Evolutionary conservation across 1,140 invertebrate genomes (phyloP).

Genomic region (Drosophila sulfurigaster): DNA sequence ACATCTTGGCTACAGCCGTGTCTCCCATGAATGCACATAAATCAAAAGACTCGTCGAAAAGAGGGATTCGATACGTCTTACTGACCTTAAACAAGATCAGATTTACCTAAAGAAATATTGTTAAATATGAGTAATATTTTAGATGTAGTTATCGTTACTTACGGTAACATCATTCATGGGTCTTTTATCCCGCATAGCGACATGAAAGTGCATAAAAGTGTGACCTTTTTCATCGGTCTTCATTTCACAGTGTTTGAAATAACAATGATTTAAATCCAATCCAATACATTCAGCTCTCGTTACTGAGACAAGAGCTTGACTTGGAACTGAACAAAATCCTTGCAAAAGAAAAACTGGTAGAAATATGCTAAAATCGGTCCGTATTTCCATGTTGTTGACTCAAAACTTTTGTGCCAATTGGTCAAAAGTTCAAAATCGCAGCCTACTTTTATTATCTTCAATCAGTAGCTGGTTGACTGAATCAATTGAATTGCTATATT

Average conservation of each 20-base stretch:
- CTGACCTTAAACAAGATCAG: conserved; percentile 16
- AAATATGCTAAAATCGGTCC: no score
- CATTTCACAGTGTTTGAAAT: conserved; percentile 49
- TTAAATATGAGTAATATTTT: not conserved
- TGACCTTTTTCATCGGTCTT: conserved; percentile 24
- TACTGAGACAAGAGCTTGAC: not conserved
- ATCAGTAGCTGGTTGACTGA: not conserved
- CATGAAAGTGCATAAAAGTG: conserved; percentile 31
- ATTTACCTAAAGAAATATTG: conserved; percentile 10
- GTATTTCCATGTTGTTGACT: not conserved
- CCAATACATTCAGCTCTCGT: conserved; percentile 21
- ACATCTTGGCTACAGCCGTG: not conserved
- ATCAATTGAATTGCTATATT: no score
- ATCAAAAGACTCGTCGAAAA: conserved; percentile 58
- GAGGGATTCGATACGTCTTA: conserved; percentile 30
- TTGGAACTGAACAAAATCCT: not conserved
- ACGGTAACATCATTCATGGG: conserved; percentile 52
- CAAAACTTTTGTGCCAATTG: not conserved
- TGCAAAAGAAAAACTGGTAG: not conserved
- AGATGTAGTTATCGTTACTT: conserved; percentile 18
- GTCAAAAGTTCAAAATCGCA: not conserved
- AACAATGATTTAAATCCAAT: conserved; percentile 26
- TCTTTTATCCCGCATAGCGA: conserved; percentile 25
- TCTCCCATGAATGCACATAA: conserved; percentile 31
- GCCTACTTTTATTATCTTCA: not conserved